Evolutionary conservation across 2,797 vertebrate genomes (phyloP).

Genomic region (Scolopax rusticola): DNA sequence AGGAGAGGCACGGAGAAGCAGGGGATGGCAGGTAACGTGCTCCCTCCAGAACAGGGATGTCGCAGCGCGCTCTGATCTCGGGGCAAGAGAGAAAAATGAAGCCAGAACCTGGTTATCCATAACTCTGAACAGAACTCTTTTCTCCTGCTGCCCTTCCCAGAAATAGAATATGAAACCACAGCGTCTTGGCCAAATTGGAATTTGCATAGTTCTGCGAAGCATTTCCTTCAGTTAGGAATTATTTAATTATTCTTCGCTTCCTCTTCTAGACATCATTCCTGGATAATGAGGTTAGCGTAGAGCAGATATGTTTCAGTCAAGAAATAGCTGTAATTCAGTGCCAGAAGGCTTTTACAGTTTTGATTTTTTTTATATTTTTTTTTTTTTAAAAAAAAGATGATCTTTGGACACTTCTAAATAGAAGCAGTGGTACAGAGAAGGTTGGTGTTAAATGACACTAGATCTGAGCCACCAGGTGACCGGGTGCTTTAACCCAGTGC

Average conservation of each 20-base stretch:
- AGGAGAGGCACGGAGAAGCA: background rate
- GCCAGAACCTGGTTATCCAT: background rate
- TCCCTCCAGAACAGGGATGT: background rate
- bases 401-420: slow-evolving; percentile 34
- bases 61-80: background rate
- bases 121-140: slow-evolving; percentile 36
- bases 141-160: slow-evolving; percentile 55
- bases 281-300: slow-evolving; percentile 70
- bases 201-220: slow-evolving; percentile 69
- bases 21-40: background rate
- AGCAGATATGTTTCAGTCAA: slow-evolving; percentile 72
- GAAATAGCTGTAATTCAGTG: slow-evolving; percentile 58
- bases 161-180: slow-evolving; percentile 66
- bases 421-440: background rate
- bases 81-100: background rate
- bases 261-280: slow-evolving; percentile 71
- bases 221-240: slow-evolving; percentile 75
- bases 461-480: background rate
- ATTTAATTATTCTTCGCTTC: slow-evolving; percentile 72
- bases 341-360: slow-evolving; percentile 55
- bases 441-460: background rate
- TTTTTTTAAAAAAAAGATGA: background rate
- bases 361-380: too few relatives aligned
- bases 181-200: slow-evolving; percentile 66
- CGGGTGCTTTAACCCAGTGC: background rate